phyloP scores from a whole-genome alignment of 2,888 invertebrate species.

The Ectemnius lituratus region DNA sequence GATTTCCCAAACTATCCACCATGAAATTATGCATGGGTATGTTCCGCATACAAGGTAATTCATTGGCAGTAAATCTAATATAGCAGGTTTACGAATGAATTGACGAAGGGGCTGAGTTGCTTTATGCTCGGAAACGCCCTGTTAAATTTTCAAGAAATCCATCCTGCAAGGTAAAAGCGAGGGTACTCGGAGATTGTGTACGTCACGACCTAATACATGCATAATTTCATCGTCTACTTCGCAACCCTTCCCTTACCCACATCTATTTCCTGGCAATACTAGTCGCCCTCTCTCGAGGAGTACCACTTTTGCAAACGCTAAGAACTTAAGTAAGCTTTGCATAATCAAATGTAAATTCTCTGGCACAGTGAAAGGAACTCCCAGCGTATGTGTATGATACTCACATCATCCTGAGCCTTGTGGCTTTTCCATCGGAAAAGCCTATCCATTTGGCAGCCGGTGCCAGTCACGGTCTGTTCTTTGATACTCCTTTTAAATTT shows the following conservation, averaged over 20 bases:
- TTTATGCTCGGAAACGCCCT: slow-evolving; percentile 4
- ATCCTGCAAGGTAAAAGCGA: slow-evolving; percentile 33
- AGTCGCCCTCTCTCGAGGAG: neutral
- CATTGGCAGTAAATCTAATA: neutral
- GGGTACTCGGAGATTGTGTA: slow-evolving; percentile 12
- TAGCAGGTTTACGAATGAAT: neutral
- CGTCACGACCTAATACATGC: slow-evolving; percentile 36
- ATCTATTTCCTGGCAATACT: slow-evolving; percentile 9
- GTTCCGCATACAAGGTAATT: no score
- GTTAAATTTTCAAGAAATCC: slow-evolving; percentile 36
- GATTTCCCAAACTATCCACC: no score
- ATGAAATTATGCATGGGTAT: no score
- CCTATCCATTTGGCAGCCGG: slow-evolving; percentile 67
- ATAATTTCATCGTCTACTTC: slow-evolving; percentile 46
- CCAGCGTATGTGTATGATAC: slow-evolving; percentile 51
- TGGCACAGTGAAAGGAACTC: slow-evolving; percentile 3
- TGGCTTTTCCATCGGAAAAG: slow-evolving; percentile 75
- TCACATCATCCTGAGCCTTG: slow-evolving; percentile 72
- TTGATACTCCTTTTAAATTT: neutral
- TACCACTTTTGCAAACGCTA: slow-evolving; percentile 19
- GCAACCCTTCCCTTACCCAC: slow-evolving; percentile 14
- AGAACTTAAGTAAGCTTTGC: slow-evolving; percentile 45
- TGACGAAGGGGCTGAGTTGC: neutral
- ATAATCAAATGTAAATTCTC: slow-evolving; percentile 58
- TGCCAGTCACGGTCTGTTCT: neutral